Evolutionary conservation across 2,797 vertebrate species (phyloP).

Genomic region (Poecilia wingei): DNA sequence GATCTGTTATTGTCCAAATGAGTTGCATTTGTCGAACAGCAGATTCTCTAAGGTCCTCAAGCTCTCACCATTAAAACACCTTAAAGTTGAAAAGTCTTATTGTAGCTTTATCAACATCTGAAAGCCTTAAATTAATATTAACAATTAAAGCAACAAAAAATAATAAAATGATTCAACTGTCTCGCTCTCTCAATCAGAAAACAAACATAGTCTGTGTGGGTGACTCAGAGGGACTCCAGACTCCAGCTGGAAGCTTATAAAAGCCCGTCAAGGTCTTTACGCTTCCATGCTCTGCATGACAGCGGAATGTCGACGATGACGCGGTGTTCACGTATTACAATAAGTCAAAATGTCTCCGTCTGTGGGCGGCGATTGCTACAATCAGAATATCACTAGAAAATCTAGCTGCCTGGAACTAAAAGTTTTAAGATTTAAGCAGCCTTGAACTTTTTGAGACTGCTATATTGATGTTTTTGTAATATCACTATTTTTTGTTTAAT

Average conservation of each 20-base stretch:
- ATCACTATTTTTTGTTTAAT: background rate
- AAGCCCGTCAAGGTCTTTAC: background rate
- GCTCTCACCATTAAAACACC: background rate
- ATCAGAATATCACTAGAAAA: background rate
- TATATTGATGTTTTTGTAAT: background rate
- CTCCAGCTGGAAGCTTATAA: constrained; percentile 2
- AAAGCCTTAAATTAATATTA: background rate
- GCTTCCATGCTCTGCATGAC: background rate
- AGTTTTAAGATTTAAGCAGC: background rate
- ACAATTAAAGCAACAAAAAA: background rate
- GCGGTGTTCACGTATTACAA: background rate
- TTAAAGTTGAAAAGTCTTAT: background rate
- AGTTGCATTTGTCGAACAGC: background rate
- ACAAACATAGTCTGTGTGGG: constrained; percentile 2
- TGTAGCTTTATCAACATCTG: background rate
- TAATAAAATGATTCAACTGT: background rate
- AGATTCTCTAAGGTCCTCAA: background rate
- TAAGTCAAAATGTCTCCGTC: background rate
- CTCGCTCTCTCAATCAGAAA: background rate
- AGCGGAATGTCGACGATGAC: background rate
- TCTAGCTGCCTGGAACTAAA: background rate
- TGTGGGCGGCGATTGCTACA: background rate
- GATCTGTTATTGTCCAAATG: background rate
- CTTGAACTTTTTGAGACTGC: background rate
- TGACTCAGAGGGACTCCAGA: background rate